Base-by-base conservation (phyloP, 2,113 vertebrate species). In the Illadopsis cleaveri region DNA sequence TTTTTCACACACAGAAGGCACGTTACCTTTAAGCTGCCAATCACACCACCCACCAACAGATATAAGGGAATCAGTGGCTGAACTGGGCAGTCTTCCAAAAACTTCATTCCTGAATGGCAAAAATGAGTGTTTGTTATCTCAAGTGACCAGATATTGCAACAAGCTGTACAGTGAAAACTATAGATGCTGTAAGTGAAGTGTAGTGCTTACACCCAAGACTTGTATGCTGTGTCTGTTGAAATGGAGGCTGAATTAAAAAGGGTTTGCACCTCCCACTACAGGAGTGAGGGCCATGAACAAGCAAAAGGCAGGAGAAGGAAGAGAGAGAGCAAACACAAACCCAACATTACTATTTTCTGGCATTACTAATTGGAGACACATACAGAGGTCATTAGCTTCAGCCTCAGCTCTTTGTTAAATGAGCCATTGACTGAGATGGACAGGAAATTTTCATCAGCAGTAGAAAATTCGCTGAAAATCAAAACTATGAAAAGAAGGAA, bases 61-160 rank as follows among this genome's bases (percentile, higher is more conserved):
- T 98, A 98, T 54, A 98, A 96, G 87, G 96, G 97, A 95, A 98
- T 97, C 94, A 97, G 94, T 79, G 97, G 98, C 77, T 98, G 96
- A 66, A 96, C 94, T 54, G 98, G 98, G 66, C 97, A 97, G 70
- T 96, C 95, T 53, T 98, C 97, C 94, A 98, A 81, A 92, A 97
- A 96, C 96, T 97, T 98, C 96, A 98, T 97, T 94, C 98, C 97
- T 98, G 57, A 80, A 88, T 1, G 54, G 40, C n/a, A 91, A 93
- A 94, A 89, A 88, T 68, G 57, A 88, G 83, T 53, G 57, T 89
- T 72, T 84, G 70, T 94, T 97, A 95, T 87, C 50, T 78, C 37
- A 37, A 75, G 64, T 51, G 50, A 65, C 72, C 70, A 82, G 81
- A 47, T 11, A 81, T 10, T 38, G 40, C 45, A 75, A 51, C 20